Evolutionary conservation across 2,888 invertebrate genomes (phyloP).

Genomic region (Cyclophora punctaria): DNA sequence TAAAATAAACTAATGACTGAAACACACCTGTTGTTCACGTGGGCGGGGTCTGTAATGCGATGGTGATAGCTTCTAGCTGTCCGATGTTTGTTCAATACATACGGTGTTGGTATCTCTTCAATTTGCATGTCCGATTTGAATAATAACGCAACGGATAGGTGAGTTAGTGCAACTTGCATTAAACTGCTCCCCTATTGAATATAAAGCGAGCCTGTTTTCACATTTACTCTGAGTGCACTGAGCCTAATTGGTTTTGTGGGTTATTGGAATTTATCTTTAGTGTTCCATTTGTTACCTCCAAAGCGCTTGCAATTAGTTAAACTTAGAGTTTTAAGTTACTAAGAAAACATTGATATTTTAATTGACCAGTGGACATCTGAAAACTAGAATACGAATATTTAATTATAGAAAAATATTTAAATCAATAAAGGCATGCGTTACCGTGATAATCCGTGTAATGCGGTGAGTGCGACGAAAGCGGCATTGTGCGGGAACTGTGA

Average conservation of each 20-base stretch:
- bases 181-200: background rate
- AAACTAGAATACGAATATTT: no score
- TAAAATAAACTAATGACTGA: slow-evolving; percentile 64
- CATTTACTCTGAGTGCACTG: background rate
- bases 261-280: no score
- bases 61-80: slow-evolving; percentile 49
- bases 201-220: slow-evolving; percentile 1
- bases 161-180: background rate
- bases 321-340: no score
- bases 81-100: slow-evolving; percentile 42
- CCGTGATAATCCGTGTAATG: no score
- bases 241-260: background rate
- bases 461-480: no score
- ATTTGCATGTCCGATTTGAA: slow-evolving; percentile 17
- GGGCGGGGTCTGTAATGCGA: slow-evolving; percentile 45
- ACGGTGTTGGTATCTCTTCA: slow-evolving; percentile 21
- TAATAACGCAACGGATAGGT: slow-evolving; percentile 7
- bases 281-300: no score
- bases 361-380: no score
- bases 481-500: no score
- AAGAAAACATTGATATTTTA: no score
- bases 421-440: no score
- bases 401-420: no score
- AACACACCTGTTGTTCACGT: slow-evolving; percentile 54
- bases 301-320: no score